Evolutionary conservation across 2,888 invertebrate genomes (phyloP), one percentile per base, ranked within the genome.

Genomic region (Latheticus oryzae): DNA sequence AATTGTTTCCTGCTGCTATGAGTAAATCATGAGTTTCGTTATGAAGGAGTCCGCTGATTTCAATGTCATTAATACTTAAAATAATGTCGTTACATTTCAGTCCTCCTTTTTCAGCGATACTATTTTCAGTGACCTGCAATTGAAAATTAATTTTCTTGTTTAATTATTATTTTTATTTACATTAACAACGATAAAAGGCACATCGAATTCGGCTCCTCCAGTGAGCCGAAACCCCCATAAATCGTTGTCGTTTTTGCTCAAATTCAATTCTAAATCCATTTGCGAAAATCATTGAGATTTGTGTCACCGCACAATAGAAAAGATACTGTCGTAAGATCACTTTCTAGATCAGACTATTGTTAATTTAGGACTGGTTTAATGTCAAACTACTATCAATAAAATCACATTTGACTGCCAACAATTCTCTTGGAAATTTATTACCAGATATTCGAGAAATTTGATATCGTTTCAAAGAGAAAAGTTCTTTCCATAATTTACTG

Each of bases 41-140:
- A 73, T 94, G 95, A 5, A 88, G 84, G 76, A 94, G 79, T 28
- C 83, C 81, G 43, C 84, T 82, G 4, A 91, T 85, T 35, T 86
- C 81, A 23, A 82, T 80, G 56, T 88, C 88, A 74, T 91, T 90
- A 64, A 97, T 87, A 63, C 86, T 84, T 23, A 91, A 82, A 62
- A 97, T 84, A 23, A 89, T 82, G 80, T 97, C 97, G n/a, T 94
- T 95, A 7, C 89, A 85, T 72, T 85, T 83, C 13, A 97, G 79
- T 0, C 95, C 96, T 56, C 88, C 88, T 64, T 85, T 81, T 73
- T 93, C 91, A 0, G 96, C 94, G 24, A 95, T 83, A 64, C 94
- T 89, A 48, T 87, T 87, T 55, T 90, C 89, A 21, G 85, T 80
- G 9, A 97, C 91, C 96, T 95, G 73, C 2, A 64, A 69, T 28